Base-by-base conservation (phyloP, 1,140 invertebrate species). In the Heliothis subflexa region DNA sequence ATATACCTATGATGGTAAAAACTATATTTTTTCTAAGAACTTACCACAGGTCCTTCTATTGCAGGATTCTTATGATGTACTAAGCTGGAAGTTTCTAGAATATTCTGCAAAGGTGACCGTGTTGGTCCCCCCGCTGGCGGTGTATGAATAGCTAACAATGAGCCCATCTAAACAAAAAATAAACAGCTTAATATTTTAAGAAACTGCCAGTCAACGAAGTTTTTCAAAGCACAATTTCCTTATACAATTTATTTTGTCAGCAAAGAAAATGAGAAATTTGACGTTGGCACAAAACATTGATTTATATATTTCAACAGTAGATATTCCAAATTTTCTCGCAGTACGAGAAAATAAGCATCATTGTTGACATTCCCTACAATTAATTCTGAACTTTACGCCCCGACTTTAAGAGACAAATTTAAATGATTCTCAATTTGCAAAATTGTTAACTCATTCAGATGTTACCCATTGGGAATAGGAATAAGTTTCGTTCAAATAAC, bases 61-160 rank as follows among this genome's bases (percentile, higher is more conserved):
- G 85, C 86, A 49, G 88, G 86, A 80, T 91, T 93, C 75, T 93
- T 92, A 52, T 92, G 91, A 80, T 93, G 91, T 1, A 91, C 91
- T 71, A 93, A 84, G 71, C 90, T 94, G 13, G 91, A 93, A 1
- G 93, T 93, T 85, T 93, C 93, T 52, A 93, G 73, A 83, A 93
- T 88, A 66, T 87, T 93, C 74, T 93, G 90, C 10, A 89, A 59
- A 1, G 91, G 92, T 2, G 85, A 87, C 75, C 91, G 62, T 12
- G 91, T 93, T 10, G 91, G 90, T 12, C 86, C 86, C 66, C 82
- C 88, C 0, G 82, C 84, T 16, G 89, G 83, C 40, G 90, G 85
- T 12, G 85, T 87, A 33, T 91, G 89, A 61, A 92, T 88, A 13
- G 91, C 88, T 64, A 94, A 61, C 16, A 94, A 81, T 0, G 92